Base-by-base conservation (phyloP, 2,888 invertebrate species). In the Mycalesis mineus region DNA sequence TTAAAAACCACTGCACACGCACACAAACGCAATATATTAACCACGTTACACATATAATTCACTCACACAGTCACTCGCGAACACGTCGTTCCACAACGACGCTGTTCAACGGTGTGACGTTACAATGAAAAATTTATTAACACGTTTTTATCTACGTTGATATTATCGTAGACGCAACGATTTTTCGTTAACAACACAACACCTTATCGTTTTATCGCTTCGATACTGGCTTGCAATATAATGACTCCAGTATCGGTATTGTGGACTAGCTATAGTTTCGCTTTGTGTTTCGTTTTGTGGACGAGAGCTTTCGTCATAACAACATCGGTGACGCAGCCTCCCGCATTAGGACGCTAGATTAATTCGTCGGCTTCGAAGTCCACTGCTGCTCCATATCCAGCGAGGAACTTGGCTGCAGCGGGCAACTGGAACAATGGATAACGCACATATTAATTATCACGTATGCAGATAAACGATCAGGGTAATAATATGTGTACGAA, bases 341-440 rank as follows among this genome's bases (percentile, higher is more conserved):
- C 65, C 66, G 65, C 71, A 71, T 75, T 61, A 60, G 56, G 22
- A 68, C 65, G 72, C 63, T 70, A 70, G 67, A 66, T 66, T 62
- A 67, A 61, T 49, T 63, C 49, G 36, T 56, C 28, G 57, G 49
- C 39, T 36, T 68, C 62, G 74, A 79, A 86, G 78, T 88, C 86
- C 68, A 87, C 74, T 60, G 85, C 88, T 66, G 86, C 84, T 63
- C 88, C 86, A 78, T 86, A 86, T 66, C 87, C 84, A 69, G 77
- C 73, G 63, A 85, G 84, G 75, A 79, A 81, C 77, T 80, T 78
- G 68, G 79, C 80, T 75, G 83, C 82, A 71, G 77, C 80, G 63
- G 80, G 79, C 74, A 83, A 78, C 88, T 88, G 85, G 58, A 88
- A 88, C 88, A 88, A 88, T 76, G 42, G 40, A 51, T 50, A 51